Percentiles rank a stretch among this genome's conserved stretches.
These are phyloP conservation scores for Orchesellides sinensis DNA, from an alignment of 2,888 invertebrate species.

Conservation along the genomic window DNA sequence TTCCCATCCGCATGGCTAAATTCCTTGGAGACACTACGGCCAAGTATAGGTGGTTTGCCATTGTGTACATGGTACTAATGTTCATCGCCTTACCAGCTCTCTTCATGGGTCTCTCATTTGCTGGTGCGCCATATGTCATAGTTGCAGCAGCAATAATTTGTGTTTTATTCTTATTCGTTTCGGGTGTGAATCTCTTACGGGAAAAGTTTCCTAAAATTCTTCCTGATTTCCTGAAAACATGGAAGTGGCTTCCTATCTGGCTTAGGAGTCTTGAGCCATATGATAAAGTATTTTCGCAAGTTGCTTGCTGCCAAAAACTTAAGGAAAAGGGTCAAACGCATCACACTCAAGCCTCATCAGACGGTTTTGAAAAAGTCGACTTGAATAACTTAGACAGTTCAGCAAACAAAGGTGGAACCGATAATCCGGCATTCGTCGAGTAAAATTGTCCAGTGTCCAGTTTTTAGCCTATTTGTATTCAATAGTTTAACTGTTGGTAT, in stretches of 20 bases:
- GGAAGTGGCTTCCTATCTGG: constrained; percentile 77
- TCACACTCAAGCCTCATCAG: neutral
- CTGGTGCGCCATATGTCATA: constrained; percentile 75
- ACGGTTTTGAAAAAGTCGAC: constrained; percentile 12
- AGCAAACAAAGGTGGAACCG: constrained; percentile 21
- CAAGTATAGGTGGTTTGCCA: constrained; percentile 80
- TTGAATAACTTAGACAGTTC: neutral
- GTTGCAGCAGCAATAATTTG: constrained; percentile 74
- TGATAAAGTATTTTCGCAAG: constrained; percentile 74
- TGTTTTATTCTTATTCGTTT: constrained; percentile 75
- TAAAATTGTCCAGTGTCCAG: too few relatives aligned
- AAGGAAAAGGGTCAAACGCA: constrained; percentile 61
- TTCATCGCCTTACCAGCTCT: constrained; percentile 76
- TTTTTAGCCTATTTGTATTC: too few relatives aligned
- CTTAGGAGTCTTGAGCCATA: constrained; percentile 77
- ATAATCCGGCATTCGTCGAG: constrained; percentile 45
- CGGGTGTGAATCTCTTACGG: constrained; percentile 76
- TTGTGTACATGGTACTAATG: constrained; percentile 78
- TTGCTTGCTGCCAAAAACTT: constrained; percentile 55
- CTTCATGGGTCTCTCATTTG: constrained; percentile 76
- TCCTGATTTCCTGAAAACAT: constrained; percentile 76
- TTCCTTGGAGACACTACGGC: constrained; percentile 79
- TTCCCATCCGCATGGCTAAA: constrained; percentile 79
- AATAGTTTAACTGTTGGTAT: too few relatives aligned
- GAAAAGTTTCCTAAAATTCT: constrained; percentile 75